A percentile compares a stretch with the other conserved stretches of the same genome.
phyloP scores from a whole-genome alignment of 23 tunicate species.

The Oikopleura albicans region DNA sequence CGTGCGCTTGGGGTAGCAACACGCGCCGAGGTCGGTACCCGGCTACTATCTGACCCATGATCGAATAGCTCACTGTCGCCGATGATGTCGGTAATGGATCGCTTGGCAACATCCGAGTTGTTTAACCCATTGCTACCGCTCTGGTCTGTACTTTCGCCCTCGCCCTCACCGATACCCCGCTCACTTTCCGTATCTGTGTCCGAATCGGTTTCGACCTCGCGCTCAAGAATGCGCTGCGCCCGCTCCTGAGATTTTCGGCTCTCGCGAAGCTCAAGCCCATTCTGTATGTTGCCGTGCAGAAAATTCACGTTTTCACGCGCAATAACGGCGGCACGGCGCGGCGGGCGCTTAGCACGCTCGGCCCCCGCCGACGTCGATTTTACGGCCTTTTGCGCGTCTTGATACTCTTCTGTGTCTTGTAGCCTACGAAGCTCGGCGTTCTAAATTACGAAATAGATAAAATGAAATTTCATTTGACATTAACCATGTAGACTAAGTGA shows the following conservation, averaged over 20 bases:
- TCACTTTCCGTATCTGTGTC: too few species aligned
- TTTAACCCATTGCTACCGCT: too few species aligned
- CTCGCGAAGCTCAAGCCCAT: background rate
- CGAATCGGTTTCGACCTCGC: background rate
- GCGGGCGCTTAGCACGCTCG: background rate
- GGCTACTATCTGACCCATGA: too few species aligned
- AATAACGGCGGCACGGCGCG: slow-evolving; percentile 15
- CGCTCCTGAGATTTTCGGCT: background rate
- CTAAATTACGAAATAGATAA: background rate
- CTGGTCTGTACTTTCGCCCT: too few species aligned
- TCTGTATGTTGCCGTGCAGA: background rate
- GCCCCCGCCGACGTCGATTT: background rate
- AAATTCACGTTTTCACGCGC: slow-evolving; percentile 16
- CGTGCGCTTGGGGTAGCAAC: too few species aligned
- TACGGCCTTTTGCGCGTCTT: background rate
- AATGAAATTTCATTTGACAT: too few species aligned
- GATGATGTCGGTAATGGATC: too few species aligned
- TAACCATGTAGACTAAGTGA: too few species aligned
- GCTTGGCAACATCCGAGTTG: too few species aligned
- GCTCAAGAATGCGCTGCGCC: background rate
- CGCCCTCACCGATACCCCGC: too few species aligned
- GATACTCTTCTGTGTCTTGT: background rate
- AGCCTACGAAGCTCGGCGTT: background rate
- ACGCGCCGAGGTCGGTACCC: too few species aligned
- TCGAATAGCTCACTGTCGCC: too few species aligned